A percentile compares a stretch with the other conserved stretches of the same genome.
phyloP scores from a whole-genome alignment of 2,797 vertebrate genomes.

The Erpetoichthys calabaricus region DNA sequence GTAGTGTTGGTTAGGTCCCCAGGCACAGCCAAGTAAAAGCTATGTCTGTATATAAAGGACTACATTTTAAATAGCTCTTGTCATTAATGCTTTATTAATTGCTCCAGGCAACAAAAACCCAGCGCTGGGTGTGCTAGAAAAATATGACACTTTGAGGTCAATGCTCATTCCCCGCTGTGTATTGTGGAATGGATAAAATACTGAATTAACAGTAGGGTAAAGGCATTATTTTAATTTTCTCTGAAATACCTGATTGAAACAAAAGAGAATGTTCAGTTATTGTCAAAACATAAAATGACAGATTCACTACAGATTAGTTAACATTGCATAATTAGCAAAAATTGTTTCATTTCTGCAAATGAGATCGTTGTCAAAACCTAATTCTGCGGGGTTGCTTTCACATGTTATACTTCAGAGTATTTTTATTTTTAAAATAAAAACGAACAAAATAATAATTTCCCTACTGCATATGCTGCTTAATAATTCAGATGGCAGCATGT shows the following conservation, averaged over 20 bases:
- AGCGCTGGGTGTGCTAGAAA: constrained; percentile 73
- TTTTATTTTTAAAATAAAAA: no score
- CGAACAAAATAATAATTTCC: not conserved
- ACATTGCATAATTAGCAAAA: no score
- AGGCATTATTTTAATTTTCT: constrained; percentile 27
- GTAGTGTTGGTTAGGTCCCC: constrained; percentile 53
- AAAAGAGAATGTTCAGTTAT: constrained; percentile 7
- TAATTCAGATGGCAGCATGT: not conserved
- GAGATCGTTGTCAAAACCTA: no score
- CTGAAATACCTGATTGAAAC: constrained; percentile 6
- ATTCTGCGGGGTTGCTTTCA: no score
- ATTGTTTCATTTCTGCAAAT: no score
- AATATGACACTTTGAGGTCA: constrained; percentile 98
- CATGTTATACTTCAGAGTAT: no score
- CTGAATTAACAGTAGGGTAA: constrained; percentile 73
- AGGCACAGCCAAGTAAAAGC: constrained; percentile 65
- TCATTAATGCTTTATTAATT: constrained; percentile 99
- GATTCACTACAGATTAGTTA: no score
- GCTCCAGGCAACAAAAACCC: constrained; percentile 73
- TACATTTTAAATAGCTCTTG: constrained; percentile 93
- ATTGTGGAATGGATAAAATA: constrained; percentile 72
- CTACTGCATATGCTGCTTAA: not conserved
- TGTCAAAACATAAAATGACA: no score
- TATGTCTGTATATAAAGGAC: constrained; percentile 72
- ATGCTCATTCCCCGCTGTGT: constrained; percentile 68